These are phyloP conservation scores for Listronotus oregonensis DNA, from an alignment of 1,140 invertebrate species.

Conservation along the genomic window DNA sequence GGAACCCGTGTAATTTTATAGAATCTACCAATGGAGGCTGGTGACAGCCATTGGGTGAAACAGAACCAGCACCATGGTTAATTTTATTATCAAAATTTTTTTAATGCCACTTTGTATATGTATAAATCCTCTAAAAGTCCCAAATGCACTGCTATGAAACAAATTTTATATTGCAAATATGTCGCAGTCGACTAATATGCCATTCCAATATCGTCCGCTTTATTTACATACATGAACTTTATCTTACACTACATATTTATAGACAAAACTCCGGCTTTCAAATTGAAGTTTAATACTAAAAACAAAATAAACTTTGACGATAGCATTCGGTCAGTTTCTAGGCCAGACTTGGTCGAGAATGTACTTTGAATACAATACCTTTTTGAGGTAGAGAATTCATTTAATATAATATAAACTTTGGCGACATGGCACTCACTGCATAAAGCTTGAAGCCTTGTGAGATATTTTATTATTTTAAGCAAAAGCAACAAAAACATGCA, in stretches of 20 bases:
- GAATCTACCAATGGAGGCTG: no score
- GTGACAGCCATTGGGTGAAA: no score
- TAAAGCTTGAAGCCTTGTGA: no score
- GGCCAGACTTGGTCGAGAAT: slow-evolving; percentile 4
- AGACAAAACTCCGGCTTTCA: slow-evolving; percentile 10
- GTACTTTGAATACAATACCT: slow-evolving; percentile 29
- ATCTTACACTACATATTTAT: slow-evolving; percentile 15
- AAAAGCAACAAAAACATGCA: no score
- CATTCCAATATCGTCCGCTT: slow-evolving; percentile 6
- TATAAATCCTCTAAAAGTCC: no score
- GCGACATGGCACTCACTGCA: slow-evolving; percentile 1
- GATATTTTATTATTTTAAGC: no score
- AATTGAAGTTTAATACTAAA: slow-evolving; percentile 24
- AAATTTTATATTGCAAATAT: no score
- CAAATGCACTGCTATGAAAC: no score
- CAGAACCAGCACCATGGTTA: no score
- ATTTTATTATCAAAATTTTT: no score
- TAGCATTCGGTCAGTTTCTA: slow-evolving; percentile 32
- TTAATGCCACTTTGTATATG: no score
- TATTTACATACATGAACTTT: slow-evolving; percentile 12
- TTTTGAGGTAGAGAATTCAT: slow-evolving; percentile 23
- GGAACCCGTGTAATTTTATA: no score
- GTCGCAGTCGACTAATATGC: slow-evolving; percentile 1
- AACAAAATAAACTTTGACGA: slow-evolving; percentile 30
- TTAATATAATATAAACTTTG: slow-evolving; percentile 24